Evolutionary conservation across 2,888 invertebrate genomes (phyloP), one percentile per base, ranked within the genome.

Genomic region (Drosophila nr. fundita): DNA sequence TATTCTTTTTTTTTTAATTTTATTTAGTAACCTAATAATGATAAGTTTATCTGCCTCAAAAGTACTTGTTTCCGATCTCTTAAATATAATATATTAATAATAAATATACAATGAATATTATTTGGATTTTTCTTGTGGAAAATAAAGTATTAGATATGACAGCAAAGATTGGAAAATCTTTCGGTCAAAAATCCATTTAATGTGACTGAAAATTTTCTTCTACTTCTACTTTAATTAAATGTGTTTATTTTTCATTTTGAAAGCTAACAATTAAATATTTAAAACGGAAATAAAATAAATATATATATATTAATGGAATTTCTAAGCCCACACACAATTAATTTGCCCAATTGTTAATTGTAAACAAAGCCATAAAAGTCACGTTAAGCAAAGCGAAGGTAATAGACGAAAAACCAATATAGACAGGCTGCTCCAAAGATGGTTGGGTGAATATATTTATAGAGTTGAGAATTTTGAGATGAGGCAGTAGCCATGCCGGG

Each of bases 381-480:
- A 30, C 62, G 65, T 58, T 45, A 69, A 58, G 34, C 49, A 29
- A 53, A 67, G 52, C 21, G 48, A 71, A 55, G 76, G 45, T 54
- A 62, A 63, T 34, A 18, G 27, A 34, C 27, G 42, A 58, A 58
- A 53, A 60, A 0, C 24, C 21, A 7, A 34, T 21, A 24, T 24
- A 21, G 40, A 21, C 63, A 24, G 63, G 11, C 58, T 30, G 36
- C 24, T 49, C 45, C 62, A 38, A 36, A 61, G 61, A 53, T 64
- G 52, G 63, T 29, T 55, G 48, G 60, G 89, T 75, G 69, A 73
- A 78, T 76, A 53, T 60, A 67, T 70, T 73, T 76, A 87, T 83
- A 49, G 73, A 72, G 30, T 55, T 60, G 74, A 63, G 70, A 70
- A 78, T 73, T 50, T 68, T 67, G 58, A 67, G 64, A 65, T 69